phyloP scores from a whole-genome alignment of 2,113 vertebrate species.

The Zosterops borbonicus region DNA sequence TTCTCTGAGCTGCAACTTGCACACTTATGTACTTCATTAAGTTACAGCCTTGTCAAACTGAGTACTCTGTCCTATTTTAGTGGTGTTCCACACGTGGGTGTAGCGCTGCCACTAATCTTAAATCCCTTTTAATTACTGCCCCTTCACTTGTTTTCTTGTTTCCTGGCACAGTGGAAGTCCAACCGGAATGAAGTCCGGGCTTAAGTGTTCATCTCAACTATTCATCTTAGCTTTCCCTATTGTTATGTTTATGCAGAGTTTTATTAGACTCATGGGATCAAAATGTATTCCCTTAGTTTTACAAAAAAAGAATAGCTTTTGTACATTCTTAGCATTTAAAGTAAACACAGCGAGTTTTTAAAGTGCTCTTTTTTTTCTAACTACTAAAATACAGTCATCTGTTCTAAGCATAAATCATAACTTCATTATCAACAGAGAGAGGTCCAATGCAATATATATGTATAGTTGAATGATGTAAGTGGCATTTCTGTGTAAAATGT shows the following conservation, averaged over 20 bases:
- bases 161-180: background rate
- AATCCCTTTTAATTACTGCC: constrained; percentile 27
- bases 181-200: background rate
- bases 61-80: background rate
- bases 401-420: constrained; percentile 35
- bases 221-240: constrained; percentile 34
- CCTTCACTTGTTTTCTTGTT: constrained; percentile 24
- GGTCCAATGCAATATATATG: background rate
- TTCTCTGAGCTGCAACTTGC: background rate
- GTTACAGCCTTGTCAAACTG: background rate
- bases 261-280: constrained; percentile 58
- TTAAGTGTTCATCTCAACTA: constrained; percentile 27
- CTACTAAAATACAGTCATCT: background rate
- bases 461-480: constrained; percentile 18
- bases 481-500: background rate
- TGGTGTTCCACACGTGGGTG: background rate
- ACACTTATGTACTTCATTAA: background rate
- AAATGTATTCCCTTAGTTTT: constrained; percentile 41
- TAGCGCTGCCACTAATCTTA: background rate
- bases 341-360: constrained; percentile 23
- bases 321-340: constrained; percentile 27
- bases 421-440: constrained; percentile 60
- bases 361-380: constrained; percentile 7
- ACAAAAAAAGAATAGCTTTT: constrained; percentile 43
- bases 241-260: constrained; percentile 56